Evolutionary conservation across 1,140 invertebrate genomes (phyloP).

Genomic region (Aleiodes sp.): DNA sequence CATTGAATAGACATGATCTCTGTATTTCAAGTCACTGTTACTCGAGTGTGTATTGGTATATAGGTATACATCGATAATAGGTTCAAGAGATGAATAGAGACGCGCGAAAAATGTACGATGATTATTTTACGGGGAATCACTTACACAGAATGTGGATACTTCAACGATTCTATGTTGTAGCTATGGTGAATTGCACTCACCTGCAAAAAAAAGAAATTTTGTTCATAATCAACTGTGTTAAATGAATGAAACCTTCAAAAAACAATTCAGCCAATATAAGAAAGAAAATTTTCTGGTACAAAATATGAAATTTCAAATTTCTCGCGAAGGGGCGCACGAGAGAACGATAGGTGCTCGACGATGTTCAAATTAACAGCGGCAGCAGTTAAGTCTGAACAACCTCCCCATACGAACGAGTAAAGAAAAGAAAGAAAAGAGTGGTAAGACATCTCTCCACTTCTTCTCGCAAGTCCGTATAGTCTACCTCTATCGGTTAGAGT

Average conservation of each 20-base stretch:
- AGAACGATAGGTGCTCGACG: not conserved
- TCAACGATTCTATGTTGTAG: slow-evolving; percentile 26
- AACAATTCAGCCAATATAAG: not conserved
- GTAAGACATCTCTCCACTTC: slow-evolving; percentile 13
- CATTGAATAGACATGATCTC: not conserved
- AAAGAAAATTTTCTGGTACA: too few relatives aligned
- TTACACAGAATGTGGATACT: slow-evolving; percentile 27
- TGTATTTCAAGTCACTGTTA: not conserved
- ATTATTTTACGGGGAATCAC: slow-evolving; percentile 33
- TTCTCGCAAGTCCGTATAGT: not conserved
- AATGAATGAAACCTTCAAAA: not conserved
- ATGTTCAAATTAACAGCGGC: not conserved
- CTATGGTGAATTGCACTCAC: slow-evolving; percentile 32
- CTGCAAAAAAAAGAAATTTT: slow-evolving; percentile 35
- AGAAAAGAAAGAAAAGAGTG: not conserved
- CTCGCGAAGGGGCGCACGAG: not conserved
- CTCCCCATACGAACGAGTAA: not conserved
- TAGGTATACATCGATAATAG: not conserved
- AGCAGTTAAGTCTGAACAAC: not conserved
- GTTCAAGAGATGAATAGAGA: slow-evolving; percentile 22
- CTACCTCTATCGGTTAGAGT: slow-evolving; percentile 22
- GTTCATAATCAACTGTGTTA: not conserved
- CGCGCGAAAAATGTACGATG: slow-evolving; percentile 25
- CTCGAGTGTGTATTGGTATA: not conserved
- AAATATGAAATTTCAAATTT: too few relatives aligned